Evolutionary conservation across 2,113 vertebrate species (phyloP), one percentile per base, ranked within the genome.

Genomic region (Patagioenas fasciata): DNA sequence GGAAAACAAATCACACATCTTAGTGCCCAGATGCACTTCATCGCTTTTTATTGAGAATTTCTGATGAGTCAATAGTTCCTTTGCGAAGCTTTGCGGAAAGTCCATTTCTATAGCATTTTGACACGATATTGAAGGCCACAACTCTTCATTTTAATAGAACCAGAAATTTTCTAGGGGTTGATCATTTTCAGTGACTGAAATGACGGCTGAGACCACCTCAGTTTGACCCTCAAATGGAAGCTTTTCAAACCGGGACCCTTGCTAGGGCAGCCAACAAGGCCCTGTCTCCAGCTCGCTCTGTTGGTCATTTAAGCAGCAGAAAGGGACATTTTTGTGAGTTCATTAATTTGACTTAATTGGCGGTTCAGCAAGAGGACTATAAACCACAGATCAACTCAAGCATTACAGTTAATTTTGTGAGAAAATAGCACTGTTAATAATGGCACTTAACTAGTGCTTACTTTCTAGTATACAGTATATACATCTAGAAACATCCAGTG

Each of bases 341-440:
- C 97, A 97, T 96, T 97, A 94, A 97, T 98, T 97, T 96, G 92
- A 97, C 93, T 97, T 97, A 96, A 98, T 95, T 81, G 95, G 96
- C 57, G 12, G 91, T 75, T 88, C 47, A 69, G 79, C 83, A 96
- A 86, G 91, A 88, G 50, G 95, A 88, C 95, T 97, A 21, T 69
- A 78, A 77, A 71, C 60, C 89, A 89, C 48, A 97, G 95, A 98
- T 96, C 97, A 97, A 97, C 93, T 96, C 51, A 86, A 92, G 96
- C 93, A 97, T 96, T 97, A 97, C 97, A 96, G 97, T 91, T 97
- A 97, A 97, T 94, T 98, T 90, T 98, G 44, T 85, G 93, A 97
- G 95, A 97, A 97, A 97, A 98, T 97, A 98, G 98, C 94, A 97
- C 98, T 97, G 96, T 92, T 92, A 96, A 97, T 97, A 97, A 95